A percentile compares a stretch with the other conserved stretches of the same genome.
These are phyloP conservation scores for Pseudomyrmex concolor DNA, from an alignment of 1,140 invertebrate genomes.

Conservation along the genomic window DNA sequence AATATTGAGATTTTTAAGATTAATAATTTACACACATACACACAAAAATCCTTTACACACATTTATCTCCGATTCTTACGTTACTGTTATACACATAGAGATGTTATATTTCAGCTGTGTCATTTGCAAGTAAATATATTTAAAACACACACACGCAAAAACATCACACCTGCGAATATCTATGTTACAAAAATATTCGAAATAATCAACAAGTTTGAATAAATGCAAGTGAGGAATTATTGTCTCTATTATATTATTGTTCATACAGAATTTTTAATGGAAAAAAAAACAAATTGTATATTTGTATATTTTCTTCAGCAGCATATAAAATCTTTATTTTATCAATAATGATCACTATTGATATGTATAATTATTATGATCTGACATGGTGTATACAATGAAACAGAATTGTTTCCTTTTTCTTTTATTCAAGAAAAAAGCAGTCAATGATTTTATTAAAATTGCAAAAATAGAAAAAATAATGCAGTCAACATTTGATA, in stretches of 20 bases:
- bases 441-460: too few species aligned
- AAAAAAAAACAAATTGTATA: too few species aligned
- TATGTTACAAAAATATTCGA: constrained; percentile 29
- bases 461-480: too few species aligned
- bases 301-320: too few species aligned
- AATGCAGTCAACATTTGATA: too few species aligned
- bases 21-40: neutral
- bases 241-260: neutral
- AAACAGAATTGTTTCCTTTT: too few species aligned
- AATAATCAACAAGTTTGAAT: constrained; percentile 24
- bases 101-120: constrained; percentile 45
- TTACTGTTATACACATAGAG: constrained; percentile 37
- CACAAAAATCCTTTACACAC: neutral
- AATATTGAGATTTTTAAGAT: constrained; percentile 12
- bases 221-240: constrained; percentile 6
- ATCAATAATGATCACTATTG: too few species aligned
- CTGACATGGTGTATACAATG: too few species aligned
- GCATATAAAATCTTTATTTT: too few species aligned
- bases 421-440: too few species aligned
- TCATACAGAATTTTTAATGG: neutral
- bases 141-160: too few species aligned
- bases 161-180: neutral
- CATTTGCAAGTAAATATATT: neutral
- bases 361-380: too few species aligned
- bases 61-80: constrained; percentile 1